Percentiles rank a stretch among this genome's conserved stretches.
phyloP scores from a whole-genome alignment of 1,140 invertebrate genomes.

The Sarcophaga bullata region DNA sequence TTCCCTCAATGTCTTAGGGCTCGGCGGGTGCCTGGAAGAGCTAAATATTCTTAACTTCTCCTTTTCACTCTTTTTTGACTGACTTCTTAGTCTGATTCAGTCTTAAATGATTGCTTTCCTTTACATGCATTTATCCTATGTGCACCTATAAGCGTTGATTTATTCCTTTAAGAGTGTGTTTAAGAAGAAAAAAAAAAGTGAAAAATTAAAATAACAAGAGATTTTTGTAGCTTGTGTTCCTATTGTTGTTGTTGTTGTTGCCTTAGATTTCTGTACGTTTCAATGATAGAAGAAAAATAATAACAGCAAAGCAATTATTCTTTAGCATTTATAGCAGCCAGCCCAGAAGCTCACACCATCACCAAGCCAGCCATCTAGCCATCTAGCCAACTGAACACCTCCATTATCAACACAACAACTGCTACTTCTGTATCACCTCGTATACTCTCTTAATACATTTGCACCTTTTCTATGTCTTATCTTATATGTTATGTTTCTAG shows the following conservation, averaged over 20 bases:
- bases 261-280: too few species aligned
- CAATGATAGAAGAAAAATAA: not conserved
- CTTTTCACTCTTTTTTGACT: not conserved
- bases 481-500: not conserved
- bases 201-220: too few species aligned
- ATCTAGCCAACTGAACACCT: not conserved
- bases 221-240: too few species aligned
- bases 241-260: too few species aligned
- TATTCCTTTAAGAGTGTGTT: constrained; percentile 24
- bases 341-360: too few species aligned
- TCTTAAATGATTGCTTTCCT: not conserved
- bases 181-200: constrained; percentile 16
- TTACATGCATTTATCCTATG: not conserved
- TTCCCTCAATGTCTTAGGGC: too few species aligned
- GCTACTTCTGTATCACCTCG: not conserved
- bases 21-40: too few species aligned
- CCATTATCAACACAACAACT: not conserved
- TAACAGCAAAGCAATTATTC: constrained; percentile 37
- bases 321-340: not conserved
- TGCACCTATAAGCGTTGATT: constrained; percentile 26
- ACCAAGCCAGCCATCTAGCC: not conserved
- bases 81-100: too few species aligned
- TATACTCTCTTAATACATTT: not conserved
- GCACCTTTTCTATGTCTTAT: not conserved
- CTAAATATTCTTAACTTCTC: too few species aligned